Percentiles rank a stretch among this genome's conserved stretches.
phyloP scores from a whole-genome alignment of 2,797 vertebrate genomes.

The Acanthopagrus latus region DNA sequence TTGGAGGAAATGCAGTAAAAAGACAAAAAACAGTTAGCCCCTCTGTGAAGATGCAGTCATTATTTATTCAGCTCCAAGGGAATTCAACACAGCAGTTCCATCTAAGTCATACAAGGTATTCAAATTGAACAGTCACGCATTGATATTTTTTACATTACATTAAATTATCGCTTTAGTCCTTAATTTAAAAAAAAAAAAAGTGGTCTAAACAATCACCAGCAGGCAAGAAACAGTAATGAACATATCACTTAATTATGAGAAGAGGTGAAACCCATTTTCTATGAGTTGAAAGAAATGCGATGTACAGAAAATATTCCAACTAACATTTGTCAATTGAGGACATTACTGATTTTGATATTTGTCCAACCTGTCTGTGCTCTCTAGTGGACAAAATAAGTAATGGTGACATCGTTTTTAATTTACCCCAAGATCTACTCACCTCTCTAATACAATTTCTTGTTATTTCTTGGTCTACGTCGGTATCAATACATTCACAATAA shows the following conservation, averaged over 20 bases:
- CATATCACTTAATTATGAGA: neutral
- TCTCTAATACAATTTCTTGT: neutral
- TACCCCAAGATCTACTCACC: neutral
- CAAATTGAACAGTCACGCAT: neutral
- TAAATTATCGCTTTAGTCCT: neutral
- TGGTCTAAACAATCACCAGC: neutral
- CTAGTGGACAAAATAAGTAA: conserved; percentile 9
- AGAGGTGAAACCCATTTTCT: neutral
- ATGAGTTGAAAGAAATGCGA: neutral
- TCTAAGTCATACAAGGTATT: neutral
- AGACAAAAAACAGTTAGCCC: neutral
- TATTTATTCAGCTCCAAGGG: neutral
- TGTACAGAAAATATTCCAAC: neutral
- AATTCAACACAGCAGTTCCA: neutral
- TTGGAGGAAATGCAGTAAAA: neutral
- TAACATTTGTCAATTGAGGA: neutral
- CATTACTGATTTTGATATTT: neutral
- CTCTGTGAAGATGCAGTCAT: neutral
- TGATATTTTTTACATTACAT: neutral
- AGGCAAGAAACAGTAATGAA: neutral
- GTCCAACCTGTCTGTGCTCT: neutral
- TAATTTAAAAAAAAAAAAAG: neutral
- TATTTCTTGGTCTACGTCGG: neutral
- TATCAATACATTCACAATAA: neutral
- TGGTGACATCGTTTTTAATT: neutral